Conservation (phyloP, 2,888 invertebrate genomes). For the Brachycybe producta region DNA sequence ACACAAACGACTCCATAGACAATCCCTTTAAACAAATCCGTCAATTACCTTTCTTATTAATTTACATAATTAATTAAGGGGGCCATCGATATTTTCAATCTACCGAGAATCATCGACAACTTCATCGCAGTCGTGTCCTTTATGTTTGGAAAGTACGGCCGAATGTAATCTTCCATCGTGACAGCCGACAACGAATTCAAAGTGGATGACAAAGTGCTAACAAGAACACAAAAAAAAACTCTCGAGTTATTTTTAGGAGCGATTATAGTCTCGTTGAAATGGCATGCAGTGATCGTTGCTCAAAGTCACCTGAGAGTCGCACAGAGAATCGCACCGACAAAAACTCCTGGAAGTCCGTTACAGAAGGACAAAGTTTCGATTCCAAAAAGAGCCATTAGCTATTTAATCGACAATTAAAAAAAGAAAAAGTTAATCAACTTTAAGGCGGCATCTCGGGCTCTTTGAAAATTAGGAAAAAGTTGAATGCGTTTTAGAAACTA, state of each 20-base stretch:
- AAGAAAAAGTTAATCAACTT: too few species aligned
- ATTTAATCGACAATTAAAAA: too few species aligned
- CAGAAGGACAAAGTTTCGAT: slow-evolving; percentile 12
- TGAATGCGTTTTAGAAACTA: too few species aligned
- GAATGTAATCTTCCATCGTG: slow-evolving; percentile 14
- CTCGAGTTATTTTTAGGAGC: background rate
- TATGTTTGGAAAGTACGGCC: slow-evolving; percentile 10
- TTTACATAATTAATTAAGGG: background rate
- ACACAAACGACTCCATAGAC: slow-evolving; percentile 11
- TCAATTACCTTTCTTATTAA: background rate
- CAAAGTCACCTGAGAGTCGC: slow-evolving; percentile 14
- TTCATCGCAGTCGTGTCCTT: slow-evolving; percentile 3
- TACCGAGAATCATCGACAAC: slow-evolving; percentile 12
- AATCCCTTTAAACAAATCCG: background rate
- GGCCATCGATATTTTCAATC: background rate
- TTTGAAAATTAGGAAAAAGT: too few species aligned
- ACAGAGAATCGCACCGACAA: slow-evolving; percentile 12
- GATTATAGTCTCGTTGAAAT: background rate
- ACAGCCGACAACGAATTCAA: slow-evolving; percentile 14
- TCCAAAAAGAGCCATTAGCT: slow-evolving; percentile 12
- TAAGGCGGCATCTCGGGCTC: too few species aligned
- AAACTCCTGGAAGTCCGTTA: slow-evolving; percentile 14
- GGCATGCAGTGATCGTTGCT: slow-evolving; percentile 8
- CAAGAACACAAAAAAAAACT: background rate
- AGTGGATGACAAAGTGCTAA: slow-evolving; percentile 12